Conservation (phyloP, 2,113 vertebrate species). For the Proteles cristata region DNA sequence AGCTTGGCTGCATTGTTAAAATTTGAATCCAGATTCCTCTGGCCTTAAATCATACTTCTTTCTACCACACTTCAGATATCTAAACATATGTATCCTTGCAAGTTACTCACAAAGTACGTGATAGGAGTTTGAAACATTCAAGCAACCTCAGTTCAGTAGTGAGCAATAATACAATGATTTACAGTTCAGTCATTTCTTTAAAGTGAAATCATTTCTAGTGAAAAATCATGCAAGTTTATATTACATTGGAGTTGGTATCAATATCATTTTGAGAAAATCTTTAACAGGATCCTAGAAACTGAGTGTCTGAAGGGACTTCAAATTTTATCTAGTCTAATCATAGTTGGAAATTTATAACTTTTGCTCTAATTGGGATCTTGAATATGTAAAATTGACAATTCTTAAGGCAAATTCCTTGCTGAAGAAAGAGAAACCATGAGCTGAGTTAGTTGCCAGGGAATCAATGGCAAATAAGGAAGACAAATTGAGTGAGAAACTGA, state of each 20-base stretch:
- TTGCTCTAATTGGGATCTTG: not conserved
- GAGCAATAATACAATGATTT: not conserved
- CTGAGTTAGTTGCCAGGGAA: not conserved
- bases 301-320: not conserved
- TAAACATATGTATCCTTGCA: constrained; percentile 1
- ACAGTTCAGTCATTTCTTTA: not conserved
- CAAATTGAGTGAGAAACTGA: constrained; percentile 25
- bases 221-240: constrained; percentile 40
- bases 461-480: not conserved
- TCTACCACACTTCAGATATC: not conserved
- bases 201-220: not conserved
- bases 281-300: constrained; percentile 23
- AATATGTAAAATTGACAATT: not conserved
- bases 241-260: not conserved
- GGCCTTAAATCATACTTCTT: not conserved
- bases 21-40: constrained; percentile 15
- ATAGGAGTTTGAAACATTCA: not conserved
- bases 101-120: not conserved
- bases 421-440: not conserved
- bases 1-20: not conserved
- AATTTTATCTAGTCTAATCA: not conserved
- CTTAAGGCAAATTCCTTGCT: not conserved
- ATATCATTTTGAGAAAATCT: not conserved
- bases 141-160: not conserved
- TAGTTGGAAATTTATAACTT: not conserved